phyloP scores from a whole-genome alignment of 2,113 vertebrate species.

The Esox niger region DNA sequence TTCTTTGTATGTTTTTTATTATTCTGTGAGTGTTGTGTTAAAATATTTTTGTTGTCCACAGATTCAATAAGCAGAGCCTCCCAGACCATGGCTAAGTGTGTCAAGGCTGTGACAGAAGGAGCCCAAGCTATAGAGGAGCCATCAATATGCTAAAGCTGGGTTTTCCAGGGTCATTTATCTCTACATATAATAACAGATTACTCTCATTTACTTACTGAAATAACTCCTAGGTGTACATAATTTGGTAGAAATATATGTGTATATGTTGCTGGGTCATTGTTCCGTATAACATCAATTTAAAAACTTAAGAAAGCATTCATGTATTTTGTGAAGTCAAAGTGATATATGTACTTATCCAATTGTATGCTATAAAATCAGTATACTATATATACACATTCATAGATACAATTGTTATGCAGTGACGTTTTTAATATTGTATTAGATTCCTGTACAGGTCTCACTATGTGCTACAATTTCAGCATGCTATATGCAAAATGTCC shows the following conservation, averaged over 20 bases:
- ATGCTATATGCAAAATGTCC: too few relatives aligned
- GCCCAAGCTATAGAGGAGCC: constrained; percentile 90
- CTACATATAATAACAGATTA: background rate
- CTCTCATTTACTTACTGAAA: background rate
- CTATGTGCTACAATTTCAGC: background rate
- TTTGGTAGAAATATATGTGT: background rate
- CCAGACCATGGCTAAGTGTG: constrained; percentile 98
- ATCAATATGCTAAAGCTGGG: constrained; percentile 84
- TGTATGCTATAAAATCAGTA: constrained; percentile 5
- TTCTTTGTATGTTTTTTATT: background rate
- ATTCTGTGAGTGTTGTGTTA: background rate
- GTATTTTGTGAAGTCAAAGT: background rate
- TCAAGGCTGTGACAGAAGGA: constrained; percentile 93
- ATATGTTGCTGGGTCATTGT: background rate
- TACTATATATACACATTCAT: constrained; percentile 43
- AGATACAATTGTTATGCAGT: constrained; percentile 37
- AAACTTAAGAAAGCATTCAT: background rate
- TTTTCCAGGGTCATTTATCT: background rate
- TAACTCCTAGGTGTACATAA: background rate
- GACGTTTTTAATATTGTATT: background rate
- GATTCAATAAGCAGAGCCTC: constrained; percentile 96
- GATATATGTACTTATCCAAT: constrained; percentile 24
- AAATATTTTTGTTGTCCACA: constrained; percentile 49
- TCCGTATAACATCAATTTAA: background rate
- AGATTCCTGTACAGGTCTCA: constrained; percentile 3